Conservation (phyloP, 2,888 invertebrate species). For the Parnassius mnemosyne region DNA sequence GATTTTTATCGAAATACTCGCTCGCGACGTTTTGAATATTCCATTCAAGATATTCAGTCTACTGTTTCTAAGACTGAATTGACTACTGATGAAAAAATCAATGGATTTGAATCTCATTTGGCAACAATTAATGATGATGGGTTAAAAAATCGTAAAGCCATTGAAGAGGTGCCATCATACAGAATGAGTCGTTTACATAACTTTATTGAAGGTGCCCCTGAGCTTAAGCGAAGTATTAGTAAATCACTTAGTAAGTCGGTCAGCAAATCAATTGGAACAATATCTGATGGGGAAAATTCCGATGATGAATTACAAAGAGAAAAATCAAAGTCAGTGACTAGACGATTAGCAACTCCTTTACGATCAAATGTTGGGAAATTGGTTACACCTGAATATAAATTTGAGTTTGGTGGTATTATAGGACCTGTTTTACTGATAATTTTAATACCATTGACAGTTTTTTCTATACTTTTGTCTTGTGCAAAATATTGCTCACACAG, state of each 20-base stretch:
- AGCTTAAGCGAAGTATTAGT: conserved; percentile 58
- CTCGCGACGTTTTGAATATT: conserved; percentile 59
- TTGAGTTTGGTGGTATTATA: conserved; percentile 67
- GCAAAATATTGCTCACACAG: conserved; percentile 57
- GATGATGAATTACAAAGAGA: conserved; percentile 49
- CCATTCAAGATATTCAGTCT: conserved; percentile 54
- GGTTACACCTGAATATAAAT: conserved; percentile 45
- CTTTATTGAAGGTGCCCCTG: conserved; percentile 51
- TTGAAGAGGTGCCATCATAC: conserved; percentile 59
- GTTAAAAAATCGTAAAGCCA: conserved; percentile 52
- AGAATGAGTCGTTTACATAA: conserved; percentile 62
- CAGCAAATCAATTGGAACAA: conserved; percentile 62
- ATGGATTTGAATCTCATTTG: conserved; percentile 48
- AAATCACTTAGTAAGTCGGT: conserved; percentile 63
- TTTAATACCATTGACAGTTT: conserved; percentile 58
- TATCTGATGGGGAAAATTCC: conserved; percentile 66
- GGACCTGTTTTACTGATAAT: conserved; percentile 54
- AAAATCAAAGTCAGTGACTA: conserved; percentile 53
- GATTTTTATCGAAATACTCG: conserved; percentile 53
- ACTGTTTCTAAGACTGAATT: conserved; percentile 40
- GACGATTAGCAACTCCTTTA: conserved; percentile 68
- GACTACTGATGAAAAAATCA: conserved; percentile 46
- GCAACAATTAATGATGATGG: conserved; percentile 48
- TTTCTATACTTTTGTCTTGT: conserved; percentile 60
- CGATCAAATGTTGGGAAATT: conserved; percentile 51